phyloP scores from a whole-genome alignment of 2,113 vertebrate species.

The Myotis lucifugus region DNA sequence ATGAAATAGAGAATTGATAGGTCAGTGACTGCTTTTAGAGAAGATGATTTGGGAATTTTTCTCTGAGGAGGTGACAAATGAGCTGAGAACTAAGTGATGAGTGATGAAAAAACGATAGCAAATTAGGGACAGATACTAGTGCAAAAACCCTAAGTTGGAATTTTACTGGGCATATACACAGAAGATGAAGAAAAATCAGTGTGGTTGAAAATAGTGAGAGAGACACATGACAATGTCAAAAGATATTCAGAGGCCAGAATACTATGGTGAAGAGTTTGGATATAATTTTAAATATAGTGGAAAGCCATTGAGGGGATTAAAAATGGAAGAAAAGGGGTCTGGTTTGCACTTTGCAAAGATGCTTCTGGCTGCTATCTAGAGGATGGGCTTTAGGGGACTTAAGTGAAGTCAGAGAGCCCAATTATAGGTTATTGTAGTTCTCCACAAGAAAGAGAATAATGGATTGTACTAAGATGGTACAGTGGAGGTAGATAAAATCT shows the following conservation, averaged over 20 bases:
- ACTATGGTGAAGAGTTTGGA: neutral
- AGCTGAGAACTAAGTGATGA: neutral
- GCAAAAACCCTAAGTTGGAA: neutral
- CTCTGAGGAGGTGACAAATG: neutral
- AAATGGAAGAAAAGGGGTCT: neutral
- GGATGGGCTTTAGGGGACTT: neutral
- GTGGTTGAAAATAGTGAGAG: constrained; percentile 2
- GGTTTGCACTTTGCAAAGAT: neutral
- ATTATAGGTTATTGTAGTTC: neutral
- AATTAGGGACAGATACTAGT: neutral
- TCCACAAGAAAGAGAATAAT: neutral
- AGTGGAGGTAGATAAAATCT: neutral
- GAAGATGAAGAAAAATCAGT: neutral
- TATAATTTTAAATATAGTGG: neutral
- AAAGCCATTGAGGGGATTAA: neutral
- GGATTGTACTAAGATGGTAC: neutral
- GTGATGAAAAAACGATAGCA: neutral
- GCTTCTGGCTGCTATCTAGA: neutral
- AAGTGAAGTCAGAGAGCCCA: neutral
- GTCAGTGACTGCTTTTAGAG: constrained; percentile 37
- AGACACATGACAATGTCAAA: neutral
- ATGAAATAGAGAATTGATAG: neutral
- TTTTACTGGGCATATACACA: neutral
- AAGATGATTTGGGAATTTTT: constrained; percentile 28
- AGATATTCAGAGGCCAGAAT: neutral